A percentile compares a stretch with the other conserved stretches of the same genome.
Evolutionary conservation across 2,888 invertebrate species (phyloP).

Genomic region (Spodoptera picta): DNA sequence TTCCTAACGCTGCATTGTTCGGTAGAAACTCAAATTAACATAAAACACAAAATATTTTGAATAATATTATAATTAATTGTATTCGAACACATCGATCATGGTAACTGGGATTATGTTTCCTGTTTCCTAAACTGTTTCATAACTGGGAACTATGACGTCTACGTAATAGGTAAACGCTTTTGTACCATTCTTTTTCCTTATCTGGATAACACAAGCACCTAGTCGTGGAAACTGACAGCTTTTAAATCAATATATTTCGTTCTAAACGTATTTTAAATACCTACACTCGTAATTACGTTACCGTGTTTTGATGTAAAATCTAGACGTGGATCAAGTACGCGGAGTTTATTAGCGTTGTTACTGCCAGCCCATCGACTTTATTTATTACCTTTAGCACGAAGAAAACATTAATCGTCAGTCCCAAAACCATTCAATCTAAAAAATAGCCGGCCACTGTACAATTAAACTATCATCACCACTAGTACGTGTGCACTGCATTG

Average conservation of each 20-base stretch:
- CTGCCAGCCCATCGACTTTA: neutral
- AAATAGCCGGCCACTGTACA: slow-evolving; percentile 32
- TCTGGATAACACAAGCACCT: slow-evolving; percentile 4
- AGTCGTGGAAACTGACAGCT: neutral
- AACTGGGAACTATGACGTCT: slow-evolving; percentile 13
- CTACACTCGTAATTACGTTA: too few relatives aligned
- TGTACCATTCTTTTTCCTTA: slow-evolving; percentile 28
- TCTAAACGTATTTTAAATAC: too few relatives aligned
- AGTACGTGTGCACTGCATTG: slow-evolving; percentile 46
- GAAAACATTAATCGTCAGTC: slow-evolving; percentile 10
- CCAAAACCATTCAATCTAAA: slow-evolving; percentile 23
- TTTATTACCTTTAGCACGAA: slow-evolving; percentile 2
- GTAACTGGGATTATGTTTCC: slow-evolving; percentile 41
- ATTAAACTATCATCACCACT: slow-evolving; percentile 47
- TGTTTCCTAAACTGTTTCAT: slow-evolving; percentile 29
- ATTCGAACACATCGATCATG: slow-evolving; percentile 50
- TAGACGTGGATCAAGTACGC: too few relatives aligned
- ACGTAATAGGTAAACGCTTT: slow-evolving; percentile 9
- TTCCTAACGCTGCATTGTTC: slow-evolving; percentile 14
- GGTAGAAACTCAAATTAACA: slow-evolving; percentile 44
- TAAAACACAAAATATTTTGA: slow-evolving; percentile 57
- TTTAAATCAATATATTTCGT: too few relatives aligned
- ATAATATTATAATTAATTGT: slow-evolving; percentile 54
- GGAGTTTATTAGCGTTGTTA: too few relatives aligned
- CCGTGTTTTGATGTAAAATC: too few relatives aligned